A percentile compares a stretch with the other conserved stretches of the same genome.
Evolutionary conservation across 2,888 invertebrate species (phyloP).

Genomic region (Lepetodrilus schrolli): DNA sequence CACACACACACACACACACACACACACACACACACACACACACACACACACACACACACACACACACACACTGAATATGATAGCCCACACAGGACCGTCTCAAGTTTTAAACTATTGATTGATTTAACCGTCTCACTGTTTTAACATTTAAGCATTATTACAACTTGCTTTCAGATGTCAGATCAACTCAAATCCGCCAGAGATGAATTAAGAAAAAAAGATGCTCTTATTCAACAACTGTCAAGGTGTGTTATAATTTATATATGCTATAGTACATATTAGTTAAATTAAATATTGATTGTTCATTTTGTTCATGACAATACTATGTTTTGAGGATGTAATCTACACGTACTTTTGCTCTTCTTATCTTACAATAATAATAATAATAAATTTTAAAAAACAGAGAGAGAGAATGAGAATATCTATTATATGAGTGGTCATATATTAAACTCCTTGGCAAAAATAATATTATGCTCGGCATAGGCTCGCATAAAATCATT

Average conservation of each 20-base stretch:
- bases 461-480: no score
- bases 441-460: no score
- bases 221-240: conserved; percentile 71
- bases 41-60: no score
- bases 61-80: no score
- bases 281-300: neutral
- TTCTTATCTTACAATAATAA: neutral
- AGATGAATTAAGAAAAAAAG: conserved; percentile 73
- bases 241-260: conserved; percentile 54
- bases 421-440: no score
- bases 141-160: neutral
- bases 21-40: no score
- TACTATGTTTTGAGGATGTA: no score
- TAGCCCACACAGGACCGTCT: no score
- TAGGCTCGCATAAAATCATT: no score
- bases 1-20: no score
- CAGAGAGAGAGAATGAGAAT: no score
- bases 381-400: neutral
- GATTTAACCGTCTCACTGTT: neutral
- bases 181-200: conserved; percentile 71
- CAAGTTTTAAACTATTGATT: neutral
- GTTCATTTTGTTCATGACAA: no score
- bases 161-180: conserved; percentile 55
- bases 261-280: neutral
- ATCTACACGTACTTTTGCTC: neutral